These are phyloP conservation scores for Aldrovandia affinis DNA, from an alignment of 2,797 vertebrate genomes.

Conservation along the genomic window DNA sequence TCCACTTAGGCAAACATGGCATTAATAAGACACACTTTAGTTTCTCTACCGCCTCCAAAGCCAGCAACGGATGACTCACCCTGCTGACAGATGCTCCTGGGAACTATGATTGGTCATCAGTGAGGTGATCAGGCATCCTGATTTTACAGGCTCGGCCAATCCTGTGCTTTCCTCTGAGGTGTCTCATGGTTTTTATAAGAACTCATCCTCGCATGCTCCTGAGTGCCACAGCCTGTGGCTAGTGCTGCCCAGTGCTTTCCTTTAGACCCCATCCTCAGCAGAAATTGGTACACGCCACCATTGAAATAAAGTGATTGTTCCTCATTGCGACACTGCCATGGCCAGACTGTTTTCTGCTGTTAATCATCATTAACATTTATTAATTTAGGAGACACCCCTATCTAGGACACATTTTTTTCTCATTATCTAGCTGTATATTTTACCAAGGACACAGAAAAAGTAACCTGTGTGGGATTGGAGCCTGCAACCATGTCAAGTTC, in stretches of 20 bases:
- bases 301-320: background rate
- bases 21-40: constrained; percentile 25
- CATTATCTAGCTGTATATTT: background rate
- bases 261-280: background rate
- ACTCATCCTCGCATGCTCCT: no score
- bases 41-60: constrained; percentile 17
- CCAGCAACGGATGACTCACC: background rate
- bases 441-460: background rate
- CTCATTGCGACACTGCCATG: background rate
- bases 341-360: background rate
- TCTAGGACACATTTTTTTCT: no score
- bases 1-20: constrained; percentile 9
- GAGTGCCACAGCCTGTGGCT: no score
- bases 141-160: no score
- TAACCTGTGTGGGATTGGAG: background rate
- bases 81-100: background rate
- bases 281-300: background rate
- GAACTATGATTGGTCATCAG: background rate
- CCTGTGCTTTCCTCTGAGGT: no score
- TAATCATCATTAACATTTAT: background rate
- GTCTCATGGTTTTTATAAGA: no score
- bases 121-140: background rate
- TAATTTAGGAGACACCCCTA: background rate
- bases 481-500: background rate
- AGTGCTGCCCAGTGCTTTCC: background rate